phyloP scores from a whole-genome alignment of 1,140 invertebrate genomes.

The Lordiphosa stackelbergi region DNA sequence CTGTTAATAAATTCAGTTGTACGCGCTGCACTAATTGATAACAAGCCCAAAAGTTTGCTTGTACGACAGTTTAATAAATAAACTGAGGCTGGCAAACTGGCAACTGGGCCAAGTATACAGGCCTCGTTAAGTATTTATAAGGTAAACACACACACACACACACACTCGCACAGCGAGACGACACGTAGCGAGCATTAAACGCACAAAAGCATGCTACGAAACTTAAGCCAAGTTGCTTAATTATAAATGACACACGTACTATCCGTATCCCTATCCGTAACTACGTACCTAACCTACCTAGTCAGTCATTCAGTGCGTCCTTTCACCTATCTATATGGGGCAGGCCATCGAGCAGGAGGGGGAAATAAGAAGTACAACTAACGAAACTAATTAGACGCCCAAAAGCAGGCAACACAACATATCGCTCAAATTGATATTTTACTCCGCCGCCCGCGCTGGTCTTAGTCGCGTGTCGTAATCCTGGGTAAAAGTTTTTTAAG shows the following conservation, averaged over 20 bases:
- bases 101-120: constrained; percentile 36
- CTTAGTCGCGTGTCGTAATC: constrained; percentile 36
- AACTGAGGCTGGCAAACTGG: constrained; percentile 32
- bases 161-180: constrained; percentile 13
- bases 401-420: constrained; percentile 46
- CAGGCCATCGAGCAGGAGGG: constrained; percentile 26
- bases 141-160: constrained; percentile 59
- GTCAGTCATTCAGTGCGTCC: not conserved
- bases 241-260: constrained; percentile 73
- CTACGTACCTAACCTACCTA: constrained; percentile 3
- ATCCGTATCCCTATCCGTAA: constrained; percentile 11
- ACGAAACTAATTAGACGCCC: constrained; percentile 74
- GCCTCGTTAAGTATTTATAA: constrained; percentile 72
- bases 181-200: constrained; percentile 64
- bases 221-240: constrained; percentile 70
- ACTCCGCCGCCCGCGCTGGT: constrained; percentile 15
- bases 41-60: constrained; percentile 55
- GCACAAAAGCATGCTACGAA: constrained; percentile 58
- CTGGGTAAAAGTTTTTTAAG: constrained; percentile 66
- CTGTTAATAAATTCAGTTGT: constrained; percentile 63
- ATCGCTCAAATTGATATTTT: constrained; percentile 75
- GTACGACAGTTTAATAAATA: constrained; percentile 62
- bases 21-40: constrained; percentile 64
- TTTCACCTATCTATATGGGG: constrained; percentile 53
- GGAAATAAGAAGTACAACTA: constrained; percentile 31